These are phyloP conservation scores for Acholoe squamosa DNA, from an alignment of 2,888 invertebrate species.

Conservation along the genomic window DNA sequence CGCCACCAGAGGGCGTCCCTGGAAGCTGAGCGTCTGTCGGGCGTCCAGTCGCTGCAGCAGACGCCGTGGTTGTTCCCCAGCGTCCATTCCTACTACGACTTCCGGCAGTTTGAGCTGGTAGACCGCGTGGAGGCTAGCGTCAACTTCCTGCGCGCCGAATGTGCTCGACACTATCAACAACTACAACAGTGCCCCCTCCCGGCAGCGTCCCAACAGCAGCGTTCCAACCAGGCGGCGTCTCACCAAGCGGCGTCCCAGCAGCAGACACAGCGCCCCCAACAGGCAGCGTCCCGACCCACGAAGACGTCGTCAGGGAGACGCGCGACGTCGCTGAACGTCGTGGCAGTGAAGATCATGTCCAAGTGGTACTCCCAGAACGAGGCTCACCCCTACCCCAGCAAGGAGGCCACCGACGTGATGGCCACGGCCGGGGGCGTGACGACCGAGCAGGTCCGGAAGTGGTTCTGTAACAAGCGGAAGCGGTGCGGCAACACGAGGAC, in stretches of 20 bases:
- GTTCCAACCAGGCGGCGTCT: not conserved
- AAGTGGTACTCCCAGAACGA: slow-evolving; percentile 77
- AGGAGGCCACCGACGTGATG: slow-evolving; percentile 75
- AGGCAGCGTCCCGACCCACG: not conserved
- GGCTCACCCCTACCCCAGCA: slow-evolving; percentile 78
- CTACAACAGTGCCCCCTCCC: not conserved
- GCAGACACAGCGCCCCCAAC: not conserved
- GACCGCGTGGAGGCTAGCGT: slow-evolving; percentile 35
- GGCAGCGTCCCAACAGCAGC: not conserved
- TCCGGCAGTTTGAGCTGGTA: not conserved
- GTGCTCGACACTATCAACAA: not conserved
- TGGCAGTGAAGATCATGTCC: slow-evolving; percentile 72
- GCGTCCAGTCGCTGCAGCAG: not conserved
- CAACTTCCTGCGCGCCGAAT: not conserved
- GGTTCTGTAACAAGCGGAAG: slow-evolving; percentile 81
- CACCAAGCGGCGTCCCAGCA: not conserved
- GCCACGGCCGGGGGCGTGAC: slow-evolving; percentile 76
- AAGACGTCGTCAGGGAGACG: not conserved
- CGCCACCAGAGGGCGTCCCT: not conserved
- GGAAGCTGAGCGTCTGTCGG: not conserved
- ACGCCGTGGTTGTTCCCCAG: not conserved
- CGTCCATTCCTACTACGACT: slow-evolving; percentile 38
- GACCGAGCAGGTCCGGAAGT: slow-evolving; percentile 79
- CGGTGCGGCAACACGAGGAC: slow-evolving; percentile 65
- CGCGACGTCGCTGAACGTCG: not conserved